Evolutionary conservation across 2,113 vertebrate genomes (phyloP), one percentile per base, ranked within the genome.

Genomic region (Lichenostomus cassidix): DNA sequence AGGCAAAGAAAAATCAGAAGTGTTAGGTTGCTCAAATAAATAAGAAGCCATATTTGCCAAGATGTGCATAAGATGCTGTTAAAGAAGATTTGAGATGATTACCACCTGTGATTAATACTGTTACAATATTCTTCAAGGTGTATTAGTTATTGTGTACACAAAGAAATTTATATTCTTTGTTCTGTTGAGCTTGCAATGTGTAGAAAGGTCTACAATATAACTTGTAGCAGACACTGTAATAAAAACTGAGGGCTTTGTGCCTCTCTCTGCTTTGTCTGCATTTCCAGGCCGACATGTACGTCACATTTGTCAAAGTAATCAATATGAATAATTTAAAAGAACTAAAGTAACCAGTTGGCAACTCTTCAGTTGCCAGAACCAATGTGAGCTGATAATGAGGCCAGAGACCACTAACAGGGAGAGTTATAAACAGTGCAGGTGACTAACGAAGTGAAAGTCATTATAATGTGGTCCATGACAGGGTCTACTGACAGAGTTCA

Each of bases 261-360:
- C 46, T 62, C 42, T 79, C 20, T 78, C 29, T 89, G 46, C 75
- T 94, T 96, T 91, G 67, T 82, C 53, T 91, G 50, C 63, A 77
- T 85, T 95, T 94, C 59, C 39, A 94, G 81, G 69, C 64, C 53
- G 60, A 67, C 59, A 47, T 35, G 12, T 64, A 85, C 3, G 3
- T 92, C 93, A 90, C 63, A 63, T 85, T 88, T 90, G 82, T 94
- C 85, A 77, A 92, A 96, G 76, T 90, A 88, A 94, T 94, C 90
- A 92, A 90, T 93, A 78, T 75, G 56, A 94, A 91, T 88, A 95
- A 93, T 95, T 96, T 93, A 90, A 83, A 91, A 93, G 76, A 93
- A 78, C 50, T 73, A 89, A 96, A 92, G 70, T 94, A 94, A 88
- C 90, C 63, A 86, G 23, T 77, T 90, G 87, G 67, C 90, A 81